Evolutionary conservation across 1,140 invertebrate genomes (phyloP).

Genomic region (Lasaia peninsularis): DNA sequence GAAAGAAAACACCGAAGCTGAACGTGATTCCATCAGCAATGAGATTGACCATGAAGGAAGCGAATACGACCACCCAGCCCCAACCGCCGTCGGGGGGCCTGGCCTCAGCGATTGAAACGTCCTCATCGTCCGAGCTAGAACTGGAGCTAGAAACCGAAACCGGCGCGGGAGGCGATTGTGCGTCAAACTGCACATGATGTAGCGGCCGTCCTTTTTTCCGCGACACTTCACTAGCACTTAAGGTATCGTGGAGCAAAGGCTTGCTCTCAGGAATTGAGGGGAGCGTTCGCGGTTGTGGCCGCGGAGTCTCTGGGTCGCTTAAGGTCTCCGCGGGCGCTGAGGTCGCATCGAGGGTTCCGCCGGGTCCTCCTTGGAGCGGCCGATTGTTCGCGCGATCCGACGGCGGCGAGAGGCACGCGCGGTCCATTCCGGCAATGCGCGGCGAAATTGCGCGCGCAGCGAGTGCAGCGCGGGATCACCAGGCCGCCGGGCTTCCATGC

Average conservation of each 20-base stretch:
- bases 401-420: conserved; percentile 60
- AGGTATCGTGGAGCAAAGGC: conserved; percentile 47
- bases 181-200: conserved; percentile 81
- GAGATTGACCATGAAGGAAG: conserved; percentile 93
- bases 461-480: conserved; percentile 59
- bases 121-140: conserved; percentile 78
- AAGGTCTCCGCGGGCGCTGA: conserved; percentile 47
- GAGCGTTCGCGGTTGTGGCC: conserved; percentile 52
- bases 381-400: conserved; percentile 56
- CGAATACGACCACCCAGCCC: conserved; percentile 89
- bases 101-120: conserved; percentile 80
- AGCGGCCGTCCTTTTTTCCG: conserved; percentile 62
- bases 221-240: conserved; percentile 39
- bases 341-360: conserved; percentile 52
- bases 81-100: conserved; percentile 86
- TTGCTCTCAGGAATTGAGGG: conserved; percentile 61
- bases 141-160: conserved; percentile 72
- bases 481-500: conserved; percentile 71
- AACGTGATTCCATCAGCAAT: conserved; percentile 94
- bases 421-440: conserved; percentile 69
- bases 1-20: conserved; percentile 90
- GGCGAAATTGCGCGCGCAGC: conserved; percentile 60
- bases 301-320: conserved; percentile 57
- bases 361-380: conserved; percentile 67
- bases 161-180: conserved; percentile 60